Conservation (phyloP, 2,113 vertebrate species). For the Gavia stellata region DNA sequence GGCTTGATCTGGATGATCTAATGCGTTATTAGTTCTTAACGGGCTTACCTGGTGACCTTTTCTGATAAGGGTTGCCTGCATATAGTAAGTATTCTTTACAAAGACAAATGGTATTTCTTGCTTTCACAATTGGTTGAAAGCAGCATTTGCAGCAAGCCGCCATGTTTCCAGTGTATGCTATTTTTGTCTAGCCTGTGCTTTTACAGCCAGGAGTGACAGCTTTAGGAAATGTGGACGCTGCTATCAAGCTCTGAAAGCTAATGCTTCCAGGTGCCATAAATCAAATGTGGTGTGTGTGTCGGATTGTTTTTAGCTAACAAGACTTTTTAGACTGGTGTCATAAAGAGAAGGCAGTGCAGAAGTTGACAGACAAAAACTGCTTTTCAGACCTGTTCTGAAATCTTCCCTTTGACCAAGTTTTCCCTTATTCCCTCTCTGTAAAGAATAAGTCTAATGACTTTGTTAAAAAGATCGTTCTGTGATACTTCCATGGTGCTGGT, state of each 20-base stretch:
- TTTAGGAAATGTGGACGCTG: slow-evolving; percentile 28
- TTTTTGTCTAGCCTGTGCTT: slow-evolving; percentile 54
- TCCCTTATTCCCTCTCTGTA: not conserved
- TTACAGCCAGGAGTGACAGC: slow-evolving; percentile 20
- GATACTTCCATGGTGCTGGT: not conserved
- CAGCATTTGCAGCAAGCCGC: slow-evolving; percentile 44
- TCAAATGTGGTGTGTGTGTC: not conserved
- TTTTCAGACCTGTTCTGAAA: not conserved
- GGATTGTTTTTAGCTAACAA: not conserved
- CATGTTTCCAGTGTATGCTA: slow-evolving; percentile 54
- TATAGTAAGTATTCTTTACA: not conserved
- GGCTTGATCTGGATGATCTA: not conserved
- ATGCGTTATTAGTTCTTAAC: not conserved
- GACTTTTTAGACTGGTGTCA: not conserved
- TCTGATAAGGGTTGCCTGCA: not conserved
- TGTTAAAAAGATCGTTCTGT: not conserved
- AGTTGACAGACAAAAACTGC: not conserved
- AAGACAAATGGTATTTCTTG: not conserved
- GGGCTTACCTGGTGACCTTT: not conserved
- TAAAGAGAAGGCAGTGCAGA: not conserved
- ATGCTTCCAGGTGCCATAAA: not conserved
- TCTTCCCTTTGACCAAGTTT: not conserved
- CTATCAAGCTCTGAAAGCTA: not conserved
- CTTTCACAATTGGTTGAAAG: not conserved
- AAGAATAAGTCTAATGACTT: not conserved